These are phyloP conservation scores for Carduelis carduelis DNA, from an alignment of 2,797 vertebrate genomes.

Conservation along the genomic window DNA sequence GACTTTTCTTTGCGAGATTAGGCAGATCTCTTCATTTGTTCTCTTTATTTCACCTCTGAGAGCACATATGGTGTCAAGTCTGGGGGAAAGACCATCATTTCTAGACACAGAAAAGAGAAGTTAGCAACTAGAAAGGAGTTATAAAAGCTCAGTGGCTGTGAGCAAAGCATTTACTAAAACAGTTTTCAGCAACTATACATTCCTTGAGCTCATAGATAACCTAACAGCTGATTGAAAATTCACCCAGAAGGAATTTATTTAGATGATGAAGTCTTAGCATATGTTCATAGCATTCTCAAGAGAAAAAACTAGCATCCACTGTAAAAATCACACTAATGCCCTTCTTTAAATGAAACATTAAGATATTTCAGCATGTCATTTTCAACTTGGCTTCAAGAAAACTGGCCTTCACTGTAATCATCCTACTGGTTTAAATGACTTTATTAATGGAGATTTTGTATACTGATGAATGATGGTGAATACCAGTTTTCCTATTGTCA, in stretches of 20 bases:
- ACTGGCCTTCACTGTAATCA: not conserved
- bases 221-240: not conserved
- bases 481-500: not conserved
- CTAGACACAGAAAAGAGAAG: not conserved
- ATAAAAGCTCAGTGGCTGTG: not conserved
- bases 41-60: not conserved
- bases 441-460: not conserved
- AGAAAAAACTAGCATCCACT: not conserved
- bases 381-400: not conserved
- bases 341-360: not conserved
- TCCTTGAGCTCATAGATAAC: not conserved
- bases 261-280: not conserved
- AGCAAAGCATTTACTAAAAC: not conserved
- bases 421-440: not conserved
- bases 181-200: not conserved
- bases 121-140: not conserved
- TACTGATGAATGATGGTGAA: not conserved
- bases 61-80: not conserved
- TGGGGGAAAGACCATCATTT: not conserved
- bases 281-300: not conserved
- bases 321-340: not conserved
- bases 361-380: not conserved
- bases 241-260: not conserved
- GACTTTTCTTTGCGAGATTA: not conserved
- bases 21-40: not conserved